Conservation (phyloP, 2,113 vertebrate species). For the Garra rufa region DNA sequence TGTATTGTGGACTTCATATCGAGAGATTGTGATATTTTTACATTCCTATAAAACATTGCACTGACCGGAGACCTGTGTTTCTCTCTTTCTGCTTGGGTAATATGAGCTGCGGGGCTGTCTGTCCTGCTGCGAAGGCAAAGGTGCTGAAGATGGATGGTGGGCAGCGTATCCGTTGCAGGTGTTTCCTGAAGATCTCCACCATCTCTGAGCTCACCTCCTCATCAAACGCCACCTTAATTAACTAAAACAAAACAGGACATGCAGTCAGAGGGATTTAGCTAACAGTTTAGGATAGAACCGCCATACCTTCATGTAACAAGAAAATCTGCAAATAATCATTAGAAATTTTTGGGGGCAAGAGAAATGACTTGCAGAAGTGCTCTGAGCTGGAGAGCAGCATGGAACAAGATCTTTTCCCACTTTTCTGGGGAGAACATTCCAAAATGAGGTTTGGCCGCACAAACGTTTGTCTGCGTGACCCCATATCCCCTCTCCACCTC, state of each 20-base stretch:
- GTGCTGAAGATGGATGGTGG: constrained; percentile 94
- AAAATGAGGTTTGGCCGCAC: constrained; percentile 12
- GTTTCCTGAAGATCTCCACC: constrained; percentile 97
- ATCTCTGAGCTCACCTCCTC: constrained; percentile 96
- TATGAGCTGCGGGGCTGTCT: constrained; percentile 87
- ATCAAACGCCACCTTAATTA: constrained; percentile 97
- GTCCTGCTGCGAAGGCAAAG: constrained; percentile 94
- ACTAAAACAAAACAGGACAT: constrained; percentile 68
- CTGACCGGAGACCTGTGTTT: constrained; percentile 96
- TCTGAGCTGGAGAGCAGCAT: constrained; percentile 27
- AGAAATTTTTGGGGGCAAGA: not conserved
- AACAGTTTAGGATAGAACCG: not conserved
- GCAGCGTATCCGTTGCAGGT: constrained; percentile 93
- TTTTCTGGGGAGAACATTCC: constrained; percentile 19
- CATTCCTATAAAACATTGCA: constrained; percentile 13
- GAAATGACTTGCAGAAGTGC: constrained; percentile 26
- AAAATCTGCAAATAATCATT: constrained; percentile 51
- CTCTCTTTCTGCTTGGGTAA: constrained; percentile 97
- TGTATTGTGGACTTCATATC: no score
- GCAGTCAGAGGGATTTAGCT: not conserved
- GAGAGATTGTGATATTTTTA: no score
- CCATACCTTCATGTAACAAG: not conserved
- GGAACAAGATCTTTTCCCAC: constrained; percentile 3
- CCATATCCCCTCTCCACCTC: constrained; percentile 9
- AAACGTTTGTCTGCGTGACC: constrained; percentile 19